A percentile compares a stretch with the other conserved stretches of the same genome.
phyloP scores from a whole-genome alignment of 1,140 invertebrate species.

The Capitella teleta region DNA sequence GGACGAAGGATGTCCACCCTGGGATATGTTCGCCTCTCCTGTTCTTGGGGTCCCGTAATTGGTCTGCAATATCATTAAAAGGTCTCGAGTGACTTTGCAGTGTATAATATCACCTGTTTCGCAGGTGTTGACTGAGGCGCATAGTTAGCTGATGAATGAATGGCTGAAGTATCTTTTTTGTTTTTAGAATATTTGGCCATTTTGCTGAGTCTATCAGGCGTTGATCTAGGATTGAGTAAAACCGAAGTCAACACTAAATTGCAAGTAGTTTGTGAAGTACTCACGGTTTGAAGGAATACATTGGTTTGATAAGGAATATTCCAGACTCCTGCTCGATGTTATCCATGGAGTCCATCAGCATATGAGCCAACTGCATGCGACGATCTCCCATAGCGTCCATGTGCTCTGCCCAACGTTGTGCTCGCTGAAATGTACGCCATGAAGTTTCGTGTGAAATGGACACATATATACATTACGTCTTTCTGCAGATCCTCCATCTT shows the following conservation, averaged over 20 bases:
- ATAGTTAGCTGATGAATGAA: not conserved
- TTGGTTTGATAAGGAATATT: slow-evolving; percentile 40
- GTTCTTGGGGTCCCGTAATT: no score
- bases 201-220: not conserved
- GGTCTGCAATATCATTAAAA: no score
- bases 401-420: slow-evolving; percentile 27
- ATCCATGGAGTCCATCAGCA: slow-evolving; percentile 33
- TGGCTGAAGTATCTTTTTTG: not conserved
- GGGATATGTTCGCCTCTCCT: no score
- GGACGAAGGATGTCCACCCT: no score
- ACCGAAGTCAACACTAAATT: no score
- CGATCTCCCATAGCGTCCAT: slow-evolving; percentile 32
- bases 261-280: no score
- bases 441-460: not conserved
- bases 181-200: not conserved
- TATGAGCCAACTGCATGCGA: slow-evolving; percentile 25
- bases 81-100: no score
- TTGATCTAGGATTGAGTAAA: not conserved
- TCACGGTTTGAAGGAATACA: slow-evolving; percentile 37
- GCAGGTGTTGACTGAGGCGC: not conserved
- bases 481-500: slow-evolving; percentile 37
- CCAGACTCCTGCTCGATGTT: slow-evolving; percentile 37
- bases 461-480: slow-evolving; percentile 16
- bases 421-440: slow-evolving; percentile 19
- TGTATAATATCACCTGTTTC: not conserved